Evolutionary conservation across 23 tunicate genomes (phyloP), one percentile per base, ranked within the genome.

Genomic region (Halocynthia roretzi): DNA sequence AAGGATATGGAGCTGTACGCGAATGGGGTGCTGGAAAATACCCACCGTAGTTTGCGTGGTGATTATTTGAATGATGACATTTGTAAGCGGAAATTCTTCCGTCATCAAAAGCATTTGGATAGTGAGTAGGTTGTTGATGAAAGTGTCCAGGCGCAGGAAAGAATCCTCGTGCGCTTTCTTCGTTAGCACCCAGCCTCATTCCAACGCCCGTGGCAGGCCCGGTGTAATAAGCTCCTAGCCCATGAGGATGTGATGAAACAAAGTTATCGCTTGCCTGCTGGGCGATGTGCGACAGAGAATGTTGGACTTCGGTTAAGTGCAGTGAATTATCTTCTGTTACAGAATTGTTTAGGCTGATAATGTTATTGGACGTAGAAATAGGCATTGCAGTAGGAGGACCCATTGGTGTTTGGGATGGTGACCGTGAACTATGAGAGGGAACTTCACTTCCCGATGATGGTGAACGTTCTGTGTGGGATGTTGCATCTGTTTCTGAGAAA

Each of bases 41-140:
- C 8, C 82, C 76, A 8, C 90, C 82, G 66, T 90, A 90, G 17
- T 82, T 80, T 10, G 79, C 82, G 56, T 69, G 68, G 17, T 84
- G 76, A 8, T 62, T 54, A 31, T 9, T 74, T 56, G 96, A 80
- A 55, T 89, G 88, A 14, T 86, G 85, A 51, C 85, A 90, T 62
- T 90, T 90, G 67, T 85, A 90, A n/a, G 82, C 74, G 17, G 80
- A 61, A 11, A 87, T 71, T 71, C 97, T 81, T 55, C 71, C 80
- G 83, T 90, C 97, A 77, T 90, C 90, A 65, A 85, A 81, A 15
- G 90, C 56, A 66, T 80, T 82, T n/a, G 88, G 56, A 12, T 80
- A 40, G 50, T 78, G 53, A n/a, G 83, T 20, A 18, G 69, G 56
- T 56, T 84, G 88, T 5, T 80, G 83, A 68, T 81, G 86, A 44